phyloP scores from a whole-genome alignment of 2,797 vertebrate species.

The Chelonia mydas region DNA sequence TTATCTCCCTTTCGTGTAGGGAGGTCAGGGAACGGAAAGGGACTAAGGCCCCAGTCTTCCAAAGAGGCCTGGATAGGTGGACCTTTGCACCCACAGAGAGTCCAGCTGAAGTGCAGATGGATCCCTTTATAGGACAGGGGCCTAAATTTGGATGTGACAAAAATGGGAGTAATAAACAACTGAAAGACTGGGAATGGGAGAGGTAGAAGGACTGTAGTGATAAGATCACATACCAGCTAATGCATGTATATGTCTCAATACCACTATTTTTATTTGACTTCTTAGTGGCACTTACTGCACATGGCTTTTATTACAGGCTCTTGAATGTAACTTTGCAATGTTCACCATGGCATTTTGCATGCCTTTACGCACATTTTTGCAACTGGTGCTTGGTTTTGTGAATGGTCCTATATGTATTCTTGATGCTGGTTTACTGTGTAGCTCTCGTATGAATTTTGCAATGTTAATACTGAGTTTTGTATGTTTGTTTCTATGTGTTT shows the following conservation, averaged over 20 bases:
- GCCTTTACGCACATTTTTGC: constrained; percentile 1
- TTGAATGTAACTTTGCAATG: constrained; percentile 9
- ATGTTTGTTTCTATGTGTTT: constrained; percentile 28
- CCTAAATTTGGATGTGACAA: not conserved
- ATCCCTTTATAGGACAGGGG: not conserved
- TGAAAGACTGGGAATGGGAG: not conserved
- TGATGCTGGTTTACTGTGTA: not conserved
- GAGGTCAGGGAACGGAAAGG: not conserved
- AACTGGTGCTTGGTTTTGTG: constrained; percentile 38
- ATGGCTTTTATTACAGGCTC: constrained; percentile 5
- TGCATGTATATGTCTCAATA: not conserved
- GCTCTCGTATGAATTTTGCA: constrained; percentile 47
- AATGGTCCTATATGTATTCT: constrained; percentile 55
- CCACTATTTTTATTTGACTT: constrained; percentile 23
- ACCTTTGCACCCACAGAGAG: fast-evolving
- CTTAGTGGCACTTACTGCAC: constrained; percentile 51
- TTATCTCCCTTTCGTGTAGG: not conserved
- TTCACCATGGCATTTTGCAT: not conserved
- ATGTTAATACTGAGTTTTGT: not conserved
- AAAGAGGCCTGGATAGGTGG: not conserved
- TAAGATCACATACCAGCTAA: constrained; percentile 5
- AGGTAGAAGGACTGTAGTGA: constrained; percentile 14
- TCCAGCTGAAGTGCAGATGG: not conserved
- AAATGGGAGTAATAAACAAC: not conserved
- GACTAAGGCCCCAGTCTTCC: not conserved